These are phyloP conservation scores for Lomographa bimaculata DNA, from an alignment of 2,888 invertebrate genomes.

Conservation along the genomic window DNA sequence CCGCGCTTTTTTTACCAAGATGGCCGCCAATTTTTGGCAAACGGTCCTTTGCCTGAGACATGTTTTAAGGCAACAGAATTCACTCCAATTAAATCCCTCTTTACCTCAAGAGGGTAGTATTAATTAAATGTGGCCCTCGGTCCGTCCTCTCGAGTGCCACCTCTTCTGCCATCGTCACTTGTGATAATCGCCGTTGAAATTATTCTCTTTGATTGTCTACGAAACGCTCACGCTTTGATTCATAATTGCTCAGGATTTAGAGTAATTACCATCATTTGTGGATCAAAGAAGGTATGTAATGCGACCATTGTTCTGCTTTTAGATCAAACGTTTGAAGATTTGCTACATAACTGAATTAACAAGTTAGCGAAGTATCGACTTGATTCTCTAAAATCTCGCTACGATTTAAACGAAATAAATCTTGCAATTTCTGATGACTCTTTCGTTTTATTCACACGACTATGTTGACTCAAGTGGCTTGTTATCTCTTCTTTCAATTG, in stretches of 20 bases:
- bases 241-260: slow-evolving; percentile 58
- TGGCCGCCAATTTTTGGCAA: slow-evolving; percentile 18
- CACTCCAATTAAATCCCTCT: slow-evolving; percentile 33
- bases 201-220: slow-evolving; percentile 71
- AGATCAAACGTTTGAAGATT: slow-evolving; percentile 32
- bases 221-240: slow-evolving; percentile 53
- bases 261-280: slow-evolving; percentile 38
- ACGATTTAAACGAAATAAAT: no score
- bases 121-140: slow-evolving; percentile 66
- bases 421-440: no score
- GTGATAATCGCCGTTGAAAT: slow-evolving; percentile 68
- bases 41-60: slow-evolving; percentile 16
- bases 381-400: no score
- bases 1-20: no score
- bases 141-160: slow-evolving; percentile 29
- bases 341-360: no score
- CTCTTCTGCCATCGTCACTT: slow-evolving; percentile 49
- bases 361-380: slow-evolving; percentile 19
- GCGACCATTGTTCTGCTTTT: slow-evolving; percentile 24
- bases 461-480: no score
- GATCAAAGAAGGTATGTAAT: slow-evolving; percentile 29
- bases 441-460: no score
- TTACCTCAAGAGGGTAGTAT: slow-evolving; percentile 48
- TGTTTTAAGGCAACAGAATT: slow-evolving; percentile 30
- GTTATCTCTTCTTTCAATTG: no score